A percentile compares a stretch with the other conserved stretches of the same genome.
Evolutionary conservation across 2,888 invertebrate genomes (phyloP).

Genomic region (Meliscaeva auricollis): DNA sequence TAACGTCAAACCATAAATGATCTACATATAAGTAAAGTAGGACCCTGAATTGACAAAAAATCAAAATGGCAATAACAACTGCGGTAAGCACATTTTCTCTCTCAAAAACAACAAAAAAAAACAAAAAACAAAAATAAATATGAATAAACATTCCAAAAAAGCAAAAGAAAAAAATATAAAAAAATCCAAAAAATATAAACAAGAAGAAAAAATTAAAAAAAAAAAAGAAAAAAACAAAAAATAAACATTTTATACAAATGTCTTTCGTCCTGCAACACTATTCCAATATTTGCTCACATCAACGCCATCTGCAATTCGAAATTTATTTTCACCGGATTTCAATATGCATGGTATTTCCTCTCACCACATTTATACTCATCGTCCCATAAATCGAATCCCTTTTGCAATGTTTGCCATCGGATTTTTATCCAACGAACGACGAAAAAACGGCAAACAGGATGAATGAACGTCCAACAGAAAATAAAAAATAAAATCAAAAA

Average conservation of each 20-base stretch:
- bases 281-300: slow-evolving; percentile 76
- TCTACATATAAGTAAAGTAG: slow-evolving; percentile 29
- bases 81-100: slow-evolving; percentile 59
- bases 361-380: slow-evolving; percentile 70
- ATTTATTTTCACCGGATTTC: slow-evolving; percentile 76
- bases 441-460: slow-evolving; percentile 55
- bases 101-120: not conserved
- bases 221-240: not conserved
- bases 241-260: slow-evolving; percentile 53
- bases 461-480: slow-evolving; percentile 37
- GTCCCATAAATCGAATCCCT: slow-evolving; percentile 74
- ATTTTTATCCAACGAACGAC: slow-evolving; percentile 66
- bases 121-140: not conserved
- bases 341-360: slow-evolving; percentile 75
- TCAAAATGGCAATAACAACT: slow-evolving; percentile 65
- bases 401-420: slow-evolving; percentile 72
- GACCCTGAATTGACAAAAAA: slow-evolving; percentile 45
- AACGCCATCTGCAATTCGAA: slow-evolving; percentile 76
- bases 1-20: slow-evolving; percentile 32
- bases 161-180: slow-evolving; percentile 17
- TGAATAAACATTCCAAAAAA: slow-evolving; percentile 42
- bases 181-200: slow-evolving; percentile 17
- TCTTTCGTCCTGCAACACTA: slow-evolving; percentile 65
- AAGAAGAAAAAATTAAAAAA: not conserved
- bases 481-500: slow-evolving; percentile 29